Base-by-base conservation (phyloP, 1,140 invertebrate species). In the Aphaenogaster floridana region DNA sequence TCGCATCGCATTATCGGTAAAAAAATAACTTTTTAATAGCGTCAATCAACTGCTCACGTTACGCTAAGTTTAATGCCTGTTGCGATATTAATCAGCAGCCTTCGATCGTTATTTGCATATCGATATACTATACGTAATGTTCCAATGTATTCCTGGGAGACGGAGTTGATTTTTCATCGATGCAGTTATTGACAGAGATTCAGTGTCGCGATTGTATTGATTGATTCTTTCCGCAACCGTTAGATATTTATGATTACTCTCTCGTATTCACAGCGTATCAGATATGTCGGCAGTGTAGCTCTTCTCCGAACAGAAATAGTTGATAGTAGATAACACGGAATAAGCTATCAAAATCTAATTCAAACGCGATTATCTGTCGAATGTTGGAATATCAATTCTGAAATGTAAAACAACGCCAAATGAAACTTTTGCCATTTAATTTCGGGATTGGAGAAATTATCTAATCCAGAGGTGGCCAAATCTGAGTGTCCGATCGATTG, bases 81-180 rank as follows among this genome's bases (percentile, higher is more conserved):
- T 42, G 54, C 5, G 80, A 84, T 84, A 76, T 21, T 84, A 76
- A 84, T 84, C 80, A 54, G 34, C 21, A 36, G 17, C 69, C 15
- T 76, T 61, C 69, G 69, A 45, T 13, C 28, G 63, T 77, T 57
- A 84, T 87, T 89, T 88, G 63, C 78, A 88, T 88, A 88, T 59
- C 28, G 72, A 77, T 76, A 52, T 15, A 39, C 2, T 6, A 28
- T 15, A n/a, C 6, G n/a, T 63, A 42, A 11, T 48, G 42, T 28
- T 61, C 54, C 42, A 48, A 61, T 15, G 9, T 74, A 74, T 63
- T 74, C 54, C 54, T 63, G 54, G 34, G 48, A 84, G 76, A 61
- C 13, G 39, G 4, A 39, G n/a, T 39, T 74, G 17, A 61, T 74
- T 76, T 84, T 50, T 74, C 45, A 61, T 39, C 42, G 52, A 48